Conservation (phyloP, 2,888 invertebrate species). For the Himalopsyche kuldschensis region DNA sequence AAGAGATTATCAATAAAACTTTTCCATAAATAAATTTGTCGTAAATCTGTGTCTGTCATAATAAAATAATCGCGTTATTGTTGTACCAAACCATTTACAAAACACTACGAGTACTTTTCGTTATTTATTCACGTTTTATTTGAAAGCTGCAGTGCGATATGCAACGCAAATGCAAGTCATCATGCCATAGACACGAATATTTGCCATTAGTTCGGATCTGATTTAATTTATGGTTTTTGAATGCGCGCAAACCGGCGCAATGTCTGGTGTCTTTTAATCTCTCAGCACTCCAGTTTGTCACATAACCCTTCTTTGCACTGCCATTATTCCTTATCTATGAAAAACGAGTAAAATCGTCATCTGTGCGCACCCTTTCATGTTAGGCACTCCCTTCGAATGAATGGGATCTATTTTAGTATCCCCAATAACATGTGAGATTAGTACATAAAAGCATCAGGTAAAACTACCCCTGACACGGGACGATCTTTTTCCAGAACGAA, state of each 20-base stretch:
- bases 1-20: too few species aligned
- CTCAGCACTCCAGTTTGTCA: constrained; percentile 23
- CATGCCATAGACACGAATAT: not conserved
- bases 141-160: not conserved
- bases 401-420: constrained; percentile 16
- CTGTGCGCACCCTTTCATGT: constrained; percentile 15
- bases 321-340: constrained; percentile 28
- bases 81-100: not conserved
- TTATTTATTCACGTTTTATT: not conserved
- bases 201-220: not conserved
- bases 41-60: too few species aligned
- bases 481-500: not conserved
- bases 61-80: not conserved
- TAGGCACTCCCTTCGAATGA: constrained; percentile 15
- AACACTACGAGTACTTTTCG: not conserved
- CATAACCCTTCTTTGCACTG: constrained; percentile 28
- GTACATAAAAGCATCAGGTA: constrained; percentile 16
- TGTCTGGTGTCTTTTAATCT: constrained; percentile 23
- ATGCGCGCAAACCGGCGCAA: not conserved
- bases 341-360: constrained; percentile 19
- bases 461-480: not conserved
- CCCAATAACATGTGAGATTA: constrained; percentile 17
- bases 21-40: not conserved
- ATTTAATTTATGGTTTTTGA: not conserved
- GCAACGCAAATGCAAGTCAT: not conserved